Evolutionary conservation across 2,888 invertebrate species (phyloP), one percentile per base, ranked within the genome.

Genomic region (Elmis aenea): DNA sequence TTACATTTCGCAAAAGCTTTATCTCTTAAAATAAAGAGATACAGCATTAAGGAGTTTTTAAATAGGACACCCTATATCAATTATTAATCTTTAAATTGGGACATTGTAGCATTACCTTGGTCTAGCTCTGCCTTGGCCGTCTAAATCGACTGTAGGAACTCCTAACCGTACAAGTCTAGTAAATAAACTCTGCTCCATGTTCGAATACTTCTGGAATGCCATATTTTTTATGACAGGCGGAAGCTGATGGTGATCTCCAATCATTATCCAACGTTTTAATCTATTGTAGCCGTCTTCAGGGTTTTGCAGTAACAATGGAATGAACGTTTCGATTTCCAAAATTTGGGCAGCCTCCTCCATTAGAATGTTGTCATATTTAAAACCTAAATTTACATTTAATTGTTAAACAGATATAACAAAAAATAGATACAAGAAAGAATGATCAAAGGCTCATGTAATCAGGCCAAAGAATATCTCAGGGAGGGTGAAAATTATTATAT

Each of bases 291-390:
- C 96, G 63, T 99, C 95, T 64, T 95, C 84, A 0, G 97, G 96
- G 69, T 97, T 97, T 72, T 99, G 99, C n/a, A 99, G 75, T 2
- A 99, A 74, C 8, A 99, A 74, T 0, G 99, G 99, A 54, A 99
- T 99, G 66, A 99, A 99, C 0, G 99, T 99, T 70, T 99, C 99
- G 42, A 99, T 99, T 71, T 99, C 99, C 22, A 99, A 73, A 58
- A 99, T 99, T 69, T 99, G 99, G 0, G 97, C 99, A 0, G 97
- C 83, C 68, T 99, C 99, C 69, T 99, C 99, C 97, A 99, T 99
- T 3, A 99, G 72, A 38, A 99, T 97, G 69, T 97, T 99, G 69
- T 99, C 97, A 69, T 96, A 99, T 69, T 92, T 91, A 68, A 95
- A 95, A 25, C 89, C 85, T 77, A 65, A 41, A 45, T 56, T 10